Base-by-base conservation (phyloP, 92 coral and sea anemone genomes). In the Bergia sp. region DNA sequence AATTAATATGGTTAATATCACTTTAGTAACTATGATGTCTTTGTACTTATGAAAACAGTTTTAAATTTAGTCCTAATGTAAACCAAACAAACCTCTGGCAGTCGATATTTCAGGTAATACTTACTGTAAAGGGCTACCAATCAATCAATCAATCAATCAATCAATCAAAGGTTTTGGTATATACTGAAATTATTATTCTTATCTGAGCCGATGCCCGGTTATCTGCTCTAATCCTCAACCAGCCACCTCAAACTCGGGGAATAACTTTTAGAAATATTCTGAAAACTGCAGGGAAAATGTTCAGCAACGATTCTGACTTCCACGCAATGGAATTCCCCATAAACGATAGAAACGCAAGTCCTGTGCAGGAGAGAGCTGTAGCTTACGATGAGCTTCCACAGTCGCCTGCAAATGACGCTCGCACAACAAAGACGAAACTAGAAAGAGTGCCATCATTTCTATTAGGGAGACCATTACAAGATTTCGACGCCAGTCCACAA, bases 391-490 rank as follows among this genome's bases (percentile, higher is more conserved):
- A 39, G 2, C 72, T 71, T 36, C 61, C 61, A n/a, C 76, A 42
- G 77, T n/a, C 20, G 7, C 86, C 76, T 9, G 57, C 0, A 23
- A 45, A 44, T 16, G 13, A 8, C 57, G 2, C 37, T 42, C 76
- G 10, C 3, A 29, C 29, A 10, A 41, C 86, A 67, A 82, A 64
- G 45, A 36, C 20, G 8, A 40, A 41, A 16, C 45, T 86, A 29
- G 4, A 74, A 12, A 85, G 23, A 79, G 93, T 92, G 13, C 98
- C 98, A 3, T 91, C 94, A 4, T 95, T 93, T 74, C 71, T 93
- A 18, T 41, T 95, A 12, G 96, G 94, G n/a, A 91, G 86, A 73
- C 98, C 96, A 29, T 49, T 95, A 37, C 90, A 91, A 8, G 98
- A 95, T 86, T 95, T 90, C 86, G 98, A 95, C 85, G 98, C 98